Evolutionary conservation across 2,888 invertebrate genomes (phyloP), one percentile per base, ranked within the genome.

Genomic region (Eulithis testata): DNA sequence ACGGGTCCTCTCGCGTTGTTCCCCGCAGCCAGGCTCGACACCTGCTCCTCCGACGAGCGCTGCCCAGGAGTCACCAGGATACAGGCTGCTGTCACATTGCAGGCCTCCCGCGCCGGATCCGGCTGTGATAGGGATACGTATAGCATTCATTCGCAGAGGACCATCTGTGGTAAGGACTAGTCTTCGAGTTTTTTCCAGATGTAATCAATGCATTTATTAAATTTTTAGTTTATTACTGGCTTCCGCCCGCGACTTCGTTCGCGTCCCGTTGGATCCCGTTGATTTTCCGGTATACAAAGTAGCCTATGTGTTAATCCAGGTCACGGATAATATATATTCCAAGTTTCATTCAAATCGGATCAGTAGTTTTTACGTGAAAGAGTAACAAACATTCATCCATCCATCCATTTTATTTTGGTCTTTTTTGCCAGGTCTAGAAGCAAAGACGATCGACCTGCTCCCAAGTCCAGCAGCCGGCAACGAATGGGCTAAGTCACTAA

Each of bases 41-140:
- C 93, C 96, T 99, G 79, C 97, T 98, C 94, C 96, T 99, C 93
- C 92, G 98, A 75, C 98, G 98, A 66, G 96, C 97, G 92, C 94
- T 97, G 79, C 95, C 97, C 78, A 91, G 96, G 83, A 95, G 97
- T 79, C 94, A 98, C 92, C 84, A 82, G 93, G 87, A 91, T 94
- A 72, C 90, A 94, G 73, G 93, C 95, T 3, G 94, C 94, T n/a
- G 91, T 97, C 57, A 94, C 95, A 21, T 92, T 97, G 73, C 95
- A 95, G 65, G 97, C 97, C 11, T 95, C 96, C 63, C 97, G 99
- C 85, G 98, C 98, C 70, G 99, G 98, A 72, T 97, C 98, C 85
- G 98, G 88, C 61, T 99, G 99, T 93, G 99, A 99, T 87, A 94
- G 99, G 4, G 99, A 99, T 84, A 98, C 98, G 0, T 98, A 98